Percentiles rank a stretch among this genome's conserved stretches.
These are phyloP conservation scores for Drosophila bunnanda DNA, from an alignment of 2,888 invertebrate species.

Conservation along the genomic window DNA sequence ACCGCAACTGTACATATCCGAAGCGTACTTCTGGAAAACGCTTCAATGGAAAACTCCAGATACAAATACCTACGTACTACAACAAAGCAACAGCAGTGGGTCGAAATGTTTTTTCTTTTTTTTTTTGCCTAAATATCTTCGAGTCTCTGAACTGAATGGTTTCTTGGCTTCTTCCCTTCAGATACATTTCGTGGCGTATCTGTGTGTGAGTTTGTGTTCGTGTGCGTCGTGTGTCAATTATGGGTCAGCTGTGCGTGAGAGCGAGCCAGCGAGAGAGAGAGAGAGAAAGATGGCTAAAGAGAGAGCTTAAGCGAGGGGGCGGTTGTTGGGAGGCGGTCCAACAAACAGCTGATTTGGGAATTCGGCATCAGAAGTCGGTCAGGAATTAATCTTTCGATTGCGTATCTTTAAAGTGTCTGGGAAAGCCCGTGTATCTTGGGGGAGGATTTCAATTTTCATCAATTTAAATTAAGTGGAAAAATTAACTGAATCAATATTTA, in stretches of 20 bases:
- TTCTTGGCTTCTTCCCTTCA: conserved; percentile 54
- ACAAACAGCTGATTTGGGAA: conserved; percentile 48
- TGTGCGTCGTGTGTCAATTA: conserved; percentile 59
- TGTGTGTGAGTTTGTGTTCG: conserved; percentile 22
- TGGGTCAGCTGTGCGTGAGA: conserved; percentile 77
- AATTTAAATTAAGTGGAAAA: conserved; percentile 7
- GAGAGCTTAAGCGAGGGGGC: conserved; percentile 26
- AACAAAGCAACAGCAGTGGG: conserved; percentile 52
- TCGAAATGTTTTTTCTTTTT: conserved; percentile 36
- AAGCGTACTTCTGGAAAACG: conserved; percentile 54
- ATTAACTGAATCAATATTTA: not conserved
- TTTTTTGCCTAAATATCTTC: conserved; percentile 14
- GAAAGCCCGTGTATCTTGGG: conserved; percentile 1
- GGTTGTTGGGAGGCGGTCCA: conserved; percentile 26
- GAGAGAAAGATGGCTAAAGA: not conserved
- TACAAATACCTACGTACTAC: conserved; percentile 29
- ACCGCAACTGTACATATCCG: conserved; percentile 4
- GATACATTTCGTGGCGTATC: conserved; percentile 45
- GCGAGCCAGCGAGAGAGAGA: conserved; percentile 13
- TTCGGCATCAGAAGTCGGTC: conserved; percentile 33
- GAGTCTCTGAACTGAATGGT: conserved; percentile 24
- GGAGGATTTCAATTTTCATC: conserved; percentile 1
- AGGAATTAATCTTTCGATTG: conserved; percentile 33
- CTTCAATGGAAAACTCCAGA: conserved; percentile 75
- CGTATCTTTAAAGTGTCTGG: conserved; percentile 24